Percentiles rank a stretch among this genome's conserved stretches.
Evolutionary conservation across 2,113 vertebrate species (phyloP).

Genomic region (Balaeniceps rex): DNA sequence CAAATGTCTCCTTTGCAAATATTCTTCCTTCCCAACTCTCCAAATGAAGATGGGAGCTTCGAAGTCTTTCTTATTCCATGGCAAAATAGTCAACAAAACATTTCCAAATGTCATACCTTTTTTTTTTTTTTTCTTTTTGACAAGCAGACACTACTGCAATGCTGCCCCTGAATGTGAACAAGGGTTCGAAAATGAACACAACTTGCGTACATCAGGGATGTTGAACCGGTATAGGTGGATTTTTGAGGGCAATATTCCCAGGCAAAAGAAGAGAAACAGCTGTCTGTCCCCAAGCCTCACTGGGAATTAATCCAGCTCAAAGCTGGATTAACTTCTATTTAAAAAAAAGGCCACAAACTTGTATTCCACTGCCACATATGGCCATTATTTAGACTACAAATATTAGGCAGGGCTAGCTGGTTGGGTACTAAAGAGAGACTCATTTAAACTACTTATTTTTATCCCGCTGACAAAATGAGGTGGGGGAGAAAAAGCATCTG

Average conservation of each 20-base stretch:
- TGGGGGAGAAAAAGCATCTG: slow-evolving; percentile 33
- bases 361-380: slow-evolving; percentile 44
- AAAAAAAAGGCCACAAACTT: slow-evolving; percentile 7
- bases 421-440: background rate
- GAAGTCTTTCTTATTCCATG: slow-evolving; percentile 22
- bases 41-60: slow-evolving; percentile 40
- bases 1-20: slow-evolving; percentile 57
- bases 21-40: slow-evolving; percentile 12
- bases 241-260: slow-evolving; percentile 18
- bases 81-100: slow-evolving; percentile 19
- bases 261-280: slow-evolving; percentile 20
- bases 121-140: background rate
- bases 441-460: slow-evolving; percentile 56
- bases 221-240: background rate
- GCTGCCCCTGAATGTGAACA: background rate
- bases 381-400: slow-evolving; percentile 45
- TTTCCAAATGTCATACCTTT: slow-evolving; percentile 2
- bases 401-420: slow-evolving; percentile 45
- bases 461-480: slow-evolving; percentile 17
- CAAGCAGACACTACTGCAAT: background rate
- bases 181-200: background rate
- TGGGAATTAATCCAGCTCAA: slow-evolving; percentile 51
- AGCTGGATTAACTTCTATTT: slow-evolving; percentile 34
- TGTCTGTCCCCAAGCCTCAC: slow-evolving; percentile 28
- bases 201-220: background rate